Evolutionary conservation across 2,888 invertebrate genomes (phyloP), one percentile per base, ranked within the genome.

Genomic region (Eristalis pertinax): DNA sequence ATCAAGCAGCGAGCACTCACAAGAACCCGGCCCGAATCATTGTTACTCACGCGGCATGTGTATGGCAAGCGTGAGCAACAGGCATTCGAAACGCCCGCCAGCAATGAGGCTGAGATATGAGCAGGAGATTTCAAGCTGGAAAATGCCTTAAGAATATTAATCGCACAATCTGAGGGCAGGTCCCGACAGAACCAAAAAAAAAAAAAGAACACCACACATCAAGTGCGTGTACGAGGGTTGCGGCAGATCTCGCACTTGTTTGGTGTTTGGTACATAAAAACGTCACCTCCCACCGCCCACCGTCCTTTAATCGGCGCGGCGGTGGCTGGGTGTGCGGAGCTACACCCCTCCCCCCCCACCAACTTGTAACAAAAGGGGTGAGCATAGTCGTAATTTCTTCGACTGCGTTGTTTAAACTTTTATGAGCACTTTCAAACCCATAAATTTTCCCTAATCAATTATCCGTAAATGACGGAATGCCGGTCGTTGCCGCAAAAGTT

Each of bases 391-490:
- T 67, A 62, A 73, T 80, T 68, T 24, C 60, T 67, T 67, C 19
- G 15, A 22, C 43, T 63, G 62, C 38, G 35, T 74, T 75, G 80
- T 75, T 74, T 74, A 81, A 69, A 81, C 74, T 74, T 81, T 81
- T 81, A 81, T 75, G 80, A 81, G 68, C 69, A 11, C 67, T 74
- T 63, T 50, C 62, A 69, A 69, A 32, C 19, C 67, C 19, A 69
- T 68, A 75, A 68, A 69, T 75, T 81, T 64, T 29, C 38, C 22
- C 68, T 56, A 75, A 81, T 75, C 80, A 81, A 81, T 81, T 81
- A 81, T 74, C 80, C 80, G 80, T 75, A 73, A 75, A 81, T 69
- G 80, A 81, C 67, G 63, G 38, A 81, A 81, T 74, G 69, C 62
- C 72, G 78, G 64, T 70, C 22, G 35, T 73, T 80, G 56, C 70